phyloP scores from a whole-genome alignment of 2,797 vertebrate species.

The Macropodus opercularis region DNA sequence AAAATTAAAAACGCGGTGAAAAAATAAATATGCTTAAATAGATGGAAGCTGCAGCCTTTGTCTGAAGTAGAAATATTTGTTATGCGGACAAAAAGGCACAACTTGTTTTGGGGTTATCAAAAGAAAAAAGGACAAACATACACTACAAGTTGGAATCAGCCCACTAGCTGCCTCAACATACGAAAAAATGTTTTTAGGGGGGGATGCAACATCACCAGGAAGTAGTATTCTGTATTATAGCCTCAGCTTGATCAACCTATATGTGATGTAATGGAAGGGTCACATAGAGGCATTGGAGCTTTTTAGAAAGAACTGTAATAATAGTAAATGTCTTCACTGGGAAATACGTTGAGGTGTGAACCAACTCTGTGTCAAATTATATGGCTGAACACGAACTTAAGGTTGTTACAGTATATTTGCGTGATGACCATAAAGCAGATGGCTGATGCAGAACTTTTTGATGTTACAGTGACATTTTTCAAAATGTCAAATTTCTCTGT shows the following conservation, averaged over 20 bases:
- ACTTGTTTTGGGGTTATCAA: constrained; percentile 42
- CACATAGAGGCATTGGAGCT: constrained; percentile 3
- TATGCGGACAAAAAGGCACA: constrained; percentile 37
- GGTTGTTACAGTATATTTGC: no score
- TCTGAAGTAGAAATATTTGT: constrained; percentile 42
- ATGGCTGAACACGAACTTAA: not conserved
- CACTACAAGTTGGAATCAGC: not conserved
- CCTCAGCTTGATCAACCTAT: constrained; percentile 18
- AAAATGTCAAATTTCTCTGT: constrained; percentile 33
- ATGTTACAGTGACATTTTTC: constrained; percentile 26
- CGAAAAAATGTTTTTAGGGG: not conserved
- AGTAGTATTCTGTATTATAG: constrained; percentile 1
- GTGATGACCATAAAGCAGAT: no score
- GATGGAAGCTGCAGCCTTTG: constrained; percentile 60
- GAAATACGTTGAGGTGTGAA: not conserved
- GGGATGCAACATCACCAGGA: not conserved
- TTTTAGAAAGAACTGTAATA: constrained; percentile 21
- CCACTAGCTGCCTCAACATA: not conserved
- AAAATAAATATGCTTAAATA: constrained; percentile 57
- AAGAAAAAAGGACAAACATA: constrained; percentile 5
- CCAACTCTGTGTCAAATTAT: no score
- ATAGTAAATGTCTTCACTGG: not conserved
- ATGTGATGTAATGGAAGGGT: constrained; percentile 15
- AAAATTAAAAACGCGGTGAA: constrained; percentile 80
- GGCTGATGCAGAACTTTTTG: constrained; percentile 16